These are phyloP conservation scores for Muraenolepis orangiensis DNA, from an alignment of 2,797 vertebrate species.

Conservation along the genomic window DNA sequence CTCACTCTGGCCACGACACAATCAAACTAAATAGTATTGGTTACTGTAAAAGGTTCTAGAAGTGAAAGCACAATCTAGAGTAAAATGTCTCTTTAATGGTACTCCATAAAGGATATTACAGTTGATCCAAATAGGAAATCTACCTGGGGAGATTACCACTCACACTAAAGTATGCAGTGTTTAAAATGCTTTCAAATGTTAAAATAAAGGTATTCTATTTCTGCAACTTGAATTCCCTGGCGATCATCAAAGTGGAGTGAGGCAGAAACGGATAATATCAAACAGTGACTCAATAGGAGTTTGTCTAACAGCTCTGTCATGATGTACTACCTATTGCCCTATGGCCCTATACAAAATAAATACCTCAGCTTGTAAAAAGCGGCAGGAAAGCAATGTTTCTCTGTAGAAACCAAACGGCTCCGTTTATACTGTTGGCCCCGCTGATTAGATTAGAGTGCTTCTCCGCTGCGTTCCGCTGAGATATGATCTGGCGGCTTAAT, in stretches of 20 bases:
- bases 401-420: slow-evolving; percentile 24
- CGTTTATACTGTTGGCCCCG: slow-evolving; percentile 41
- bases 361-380: slow-evolving; percentile 10
- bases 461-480: slow-evolving; percentile 42
- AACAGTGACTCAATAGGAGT: slow-evolving; percentile 26
- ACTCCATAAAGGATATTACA: not conserved
- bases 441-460: slow-evolving; percentile 49
- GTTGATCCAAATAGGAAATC: not conserved
- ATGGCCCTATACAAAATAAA: slow-evolving; percentile 24
- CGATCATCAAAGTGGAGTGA: slow-evolving; percentile 22
- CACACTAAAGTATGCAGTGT: not conserved
- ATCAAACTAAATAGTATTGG: not conserved
- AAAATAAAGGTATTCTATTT: not conserved
- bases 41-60: not conserved
- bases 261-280: slow-evolving; percentile 21
- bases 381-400: slow-evolving; percentile 7
- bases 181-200: too few relatives aligned
- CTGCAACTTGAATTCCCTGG: slow-evolving; percentile 22
- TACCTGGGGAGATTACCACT: not conserved
- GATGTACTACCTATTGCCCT: slow-evolving; percentile 19
- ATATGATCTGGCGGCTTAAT: slow-evolving; percentile 37
- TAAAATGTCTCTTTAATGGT: not conserved
- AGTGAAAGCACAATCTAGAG: not conserved
- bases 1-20: not conserved
- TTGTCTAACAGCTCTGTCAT: slow-evolving; percentile 19